A percentile compares a stretch with the other conserved stretches of the same genome.
These are phyloP conservation scores for Anas flavirostris DNA, from an alignment of 2,797 vertebrate species.

Conservation along the genomic window DNA sequence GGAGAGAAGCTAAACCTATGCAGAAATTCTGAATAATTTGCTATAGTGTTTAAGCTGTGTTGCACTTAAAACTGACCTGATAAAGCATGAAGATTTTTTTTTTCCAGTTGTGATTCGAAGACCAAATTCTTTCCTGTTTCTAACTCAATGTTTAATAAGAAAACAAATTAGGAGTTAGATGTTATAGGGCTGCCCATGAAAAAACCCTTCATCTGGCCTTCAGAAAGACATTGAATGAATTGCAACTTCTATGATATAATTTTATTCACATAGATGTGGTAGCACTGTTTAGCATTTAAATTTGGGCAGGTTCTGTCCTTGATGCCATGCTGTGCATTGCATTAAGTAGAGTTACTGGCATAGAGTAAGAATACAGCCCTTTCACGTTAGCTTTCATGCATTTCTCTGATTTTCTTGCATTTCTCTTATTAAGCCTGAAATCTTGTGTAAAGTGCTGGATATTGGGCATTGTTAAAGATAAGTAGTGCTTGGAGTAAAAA, in stretches of 20 bases:
- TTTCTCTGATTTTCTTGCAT: not conserved
- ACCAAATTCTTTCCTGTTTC: not conserved
- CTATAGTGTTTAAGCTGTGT: not conserved
- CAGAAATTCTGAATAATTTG: not conserved
- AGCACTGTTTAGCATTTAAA: not conserved
- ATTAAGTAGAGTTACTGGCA: not conserved
- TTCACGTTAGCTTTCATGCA: not conserved
- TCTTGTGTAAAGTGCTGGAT: not conserved
- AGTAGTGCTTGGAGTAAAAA: not conserved
- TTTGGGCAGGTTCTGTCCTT: not conserved
- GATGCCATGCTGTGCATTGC: not conserved
- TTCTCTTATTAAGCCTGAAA: not conserved
- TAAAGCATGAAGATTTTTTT: not conserved
- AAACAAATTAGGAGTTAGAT: not conserved
- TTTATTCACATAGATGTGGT: not conserved
- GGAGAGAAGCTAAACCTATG: not conserved
- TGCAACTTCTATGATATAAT: not conserved
- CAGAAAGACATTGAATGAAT: not conserved
- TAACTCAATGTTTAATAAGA: not conserved
- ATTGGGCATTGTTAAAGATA: constrained; percentile 47
- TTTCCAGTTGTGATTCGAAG: not conserved
- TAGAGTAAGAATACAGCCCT: not conserved
- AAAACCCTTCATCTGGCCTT: not conserved
- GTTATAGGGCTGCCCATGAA: not conserved
- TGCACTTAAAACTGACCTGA: not conserved